Percentiles rank a stretch among this genome's conserved stretches.
Evolutionary conservation across 1,140 invertebrate genomes (phyloP).

Genomic region (Ooceraea biroi): DNA sequence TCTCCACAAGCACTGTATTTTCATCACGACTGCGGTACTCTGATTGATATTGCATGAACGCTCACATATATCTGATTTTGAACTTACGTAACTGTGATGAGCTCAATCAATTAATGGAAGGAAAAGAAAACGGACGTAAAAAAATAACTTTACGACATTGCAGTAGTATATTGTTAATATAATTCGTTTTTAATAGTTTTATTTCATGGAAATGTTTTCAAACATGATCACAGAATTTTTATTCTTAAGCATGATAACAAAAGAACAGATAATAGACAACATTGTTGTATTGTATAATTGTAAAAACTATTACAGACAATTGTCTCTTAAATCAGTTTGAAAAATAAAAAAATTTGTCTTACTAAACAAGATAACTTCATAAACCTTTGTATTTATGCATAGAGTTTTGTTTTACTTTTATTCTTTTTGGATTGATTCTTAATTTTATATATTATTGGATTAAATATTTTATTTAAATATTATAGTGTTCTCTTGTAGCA

Average conservation of each 20-base stretch:
- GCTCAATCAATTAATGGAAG: neutral
- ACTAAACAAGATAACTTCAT: neutral
- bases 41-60: constrained; percentile 4
- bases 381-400: neutral
- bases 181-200: no score
- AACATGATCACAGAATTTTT: no score
- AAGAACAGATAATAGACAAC: no score
- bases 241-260: no score
- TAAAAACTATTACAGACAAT: no score
- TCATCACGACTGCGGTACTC: neutral
- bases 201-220: no score
- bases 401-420: neutral
- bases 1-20: constrained; percentile 37
- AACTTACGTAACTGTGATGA: neutral
- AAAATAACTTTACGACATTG: no score
- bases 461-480: neutral
- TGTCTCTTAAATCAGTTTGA: no score
- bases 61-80: neutral
- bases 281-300: no score
- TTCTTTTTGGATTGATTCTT: no score
- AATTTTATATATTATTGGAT: neutral
- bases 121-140: no score
- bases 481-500: neutral
- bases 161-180: no score
- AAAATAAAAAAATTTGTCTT: neutral